Evolutionary conservation across 2,888 invertebrate genomes (phyloP), one percentile per base, ranked within the genome.

Genomic region (Callyntrura guangdongensis): DNA sequence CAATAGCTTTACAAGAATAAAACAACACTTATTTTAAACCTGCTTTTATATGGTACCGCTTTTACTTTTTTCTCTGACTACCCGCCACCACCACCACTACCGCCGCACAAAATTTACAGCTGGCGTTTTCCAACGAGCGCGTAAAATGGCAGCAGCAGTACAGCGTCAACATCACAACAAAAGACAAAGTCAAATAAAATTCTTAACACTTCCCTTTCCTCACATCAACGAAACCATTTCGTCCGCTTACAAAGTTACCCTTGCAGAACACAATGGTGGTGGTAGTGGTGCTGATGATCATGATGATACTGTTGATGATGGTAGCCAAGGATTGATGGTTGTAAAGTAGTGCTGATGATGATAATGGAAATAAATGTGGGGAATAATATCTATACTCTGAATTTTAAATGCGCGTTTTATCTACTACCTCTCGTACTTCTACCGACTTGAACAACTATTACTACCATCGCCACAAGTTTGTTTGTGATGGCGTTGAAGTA

Each of bases 121-220:
- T 36, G 36, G 6, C 36, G 36, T 36, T 36, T 36, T 36, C 36
- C 36, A 36, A 47, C 6, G 79, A 61, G 5, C n/a, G 1, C 2
- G 14, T 53, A 53, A 11, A 56, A 85, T 53, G 56, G 53, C 0
- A 72, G 20, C 49, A 74, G 69, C 72, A 45, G 12, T 36, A 69
- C 9, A 22, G 12, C 22, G 20, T 56, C 12, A 84, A 72, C 53
- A 84, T 69, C 14, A 6, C 22, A 72, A 22, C 25, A 79, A 49
- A 79, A 47, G 82, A 47, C 72, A 47, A 79, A 72, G 82, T 82
- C 59, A 69, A 83, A 88, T 82, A 82, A 82, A 82, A 74, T 67
- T 88, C 61, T 82, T 82, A 81, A 64, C 69, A 88, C 72, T 88
- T 88, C 88, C 82, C 81, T 20, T 82, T 88, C 36, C 82, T 82